Evolutionary conservation across 2,113 vertebrate species (phyloP).

Genomic region (Colaptes auratus): DNA sequence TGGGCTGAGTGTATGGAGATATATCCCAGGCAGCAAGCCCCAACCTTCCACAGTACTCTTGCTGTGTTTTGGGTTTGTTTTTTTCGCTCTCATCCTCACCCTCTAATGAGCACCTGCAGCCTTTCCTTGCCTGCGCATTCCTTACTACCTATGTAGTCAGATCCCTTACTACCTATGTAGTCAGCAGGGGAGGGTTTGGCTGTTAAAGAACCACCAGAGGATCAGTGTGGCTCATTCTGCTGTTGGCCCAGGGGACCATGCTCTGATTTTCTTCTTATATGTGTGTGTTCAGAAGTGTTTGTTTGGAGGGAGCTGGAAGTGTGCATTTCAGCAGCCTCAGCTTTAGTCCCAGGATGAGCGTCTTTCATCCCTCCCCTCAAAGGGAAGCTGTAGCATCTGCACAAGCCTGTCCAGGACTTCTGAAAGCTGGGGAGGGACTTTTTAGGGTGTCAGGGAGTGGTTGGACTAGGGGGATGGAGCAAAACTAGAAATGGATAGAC

Average conservation of each 20-base stretch:
- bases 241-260: not conserved
- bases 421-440: not conserved
- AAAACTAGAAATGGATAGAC: too few relatives aligned
- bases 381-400: not conserved
- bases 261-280: not conserved
- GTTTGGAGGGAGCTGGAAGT: not conserved
- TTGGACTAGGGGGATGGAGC: too few relatives aligned
- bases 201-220: not conserved
- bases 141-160: not conserved
- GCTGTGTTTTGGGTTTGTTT: not conserved
- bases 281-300: not conserved
- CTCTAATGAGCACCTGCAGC: conserved; percentile 1
- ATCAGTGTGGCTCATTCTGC: not conserved
- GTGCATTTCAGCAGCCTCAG: not conserved
- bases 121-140: conserved; percentile 19
- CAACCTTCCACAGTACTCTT: conserved; percentile 49
- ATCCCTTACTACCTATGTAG: not conserved
- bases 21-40: conserved; percentile 59
- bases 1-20: conserved; percentile 44
- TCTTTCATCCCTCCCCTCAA: not conserved
- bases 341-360: not conserved
- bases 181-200: not conserved
- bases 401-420: not conserved
- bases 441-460: too few relatives aligned
- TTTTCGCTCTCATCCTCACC: conserved; percentile 11